Conservation (phyloP, 2,797 vertebrate genomes). For the Avahi laniger region DNA sequence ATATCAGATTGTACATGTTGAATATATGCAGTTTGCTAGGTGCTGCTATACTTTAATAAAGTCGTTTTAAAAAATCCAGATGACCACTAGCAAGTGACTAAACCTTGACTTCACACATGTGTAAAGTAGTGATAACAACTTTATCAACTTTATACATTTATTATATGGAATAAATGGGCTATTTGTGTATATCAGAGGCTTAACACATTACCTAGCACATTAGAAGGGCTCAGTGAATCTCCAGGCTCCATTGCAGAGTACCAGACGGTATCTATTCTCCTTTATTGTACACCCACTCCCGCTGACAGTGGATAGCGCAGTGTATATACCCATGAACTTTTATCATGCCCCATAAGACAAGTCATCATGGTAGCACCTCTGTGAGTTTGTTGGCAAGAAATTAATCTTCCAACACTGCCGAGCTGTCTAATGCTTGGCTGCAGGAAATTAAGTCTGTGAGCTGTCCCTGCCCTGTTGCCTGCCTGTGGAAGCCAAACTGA, state of each 20-base stretch:
- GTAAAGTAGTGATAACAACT: neutral
- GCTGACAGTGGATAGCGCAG: neutral
- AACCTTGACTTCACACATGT: neutral
- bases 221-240: neutral
- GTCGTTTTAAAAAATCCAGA: neutral
- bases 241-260: neutral
- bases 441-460: conserved; percentile 40
- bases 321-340: neutral
- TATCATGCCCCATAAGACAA: conserved; percentile 4
- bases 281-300: neutral
- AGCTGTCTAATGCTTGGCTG: conserved; percentile 35
- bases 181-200: neutral
- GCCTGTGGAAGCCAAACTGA: neutral
- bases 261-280: neutral
- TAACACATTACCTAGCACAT: neutral
- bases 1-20: neutral
- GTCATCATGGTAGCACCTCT: conserved; percentile 13
- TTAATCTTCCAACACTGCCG: conserved; percentile 45
- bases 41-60: neutral
- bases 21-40: neutral
- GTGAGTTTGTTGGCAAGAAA: conserved; percentile 55
- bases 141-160: neutral
- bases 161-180: neutral
- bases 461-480: neutral
- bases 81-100: neutral